Evolutionary conservation across 2,888 invertebrate species (phyloP), one percentile per base, ranked within the genome.

Genomic region (Hyalella azteca): DNA sequence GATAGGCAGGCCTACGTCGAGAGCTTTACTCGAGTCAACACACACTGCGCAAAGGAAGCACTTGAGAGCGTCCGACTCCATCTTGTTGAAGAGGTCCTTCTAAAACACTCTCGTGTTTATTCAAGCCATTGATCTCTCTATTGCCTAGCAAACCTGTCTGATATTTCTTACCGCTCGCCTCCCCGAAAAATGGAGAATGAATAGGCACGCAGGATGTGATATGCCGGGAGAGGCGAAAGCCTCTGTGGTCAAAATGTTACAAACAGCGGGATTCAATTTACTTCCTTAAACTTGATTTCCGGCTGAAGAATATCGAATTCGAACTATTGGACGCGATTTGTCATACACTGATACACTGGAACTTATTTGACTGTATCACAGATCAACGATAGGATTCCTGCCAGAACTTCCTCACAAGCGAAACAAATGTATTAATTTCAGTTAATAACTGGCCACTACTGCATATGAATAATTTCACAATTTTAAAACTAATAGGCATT

Each of bases 71-170:
- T 19, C 66, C 22, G 39, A 39, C 36, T 66, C 66, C 66, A 66
- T 66, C 66, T 66, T 36, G 66, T 66, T 66, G 36, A 36, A 66
- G 66, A 36, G 66, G 66, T 36, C 66, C 66, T 66, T 36, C 36
- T n/a, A 66, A 66, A 66, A 66, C 66, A 66, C 66, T 66, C 66
- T 36, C 36, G 7, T 66, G 66, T 66, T 66, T 66, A 66, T 66
- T 66, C 66, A 66, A 66, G 66, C 66, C 66, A 66, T 66, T 36
- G 66, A 66, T 66, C 66, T 36, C 32, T 54, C 54, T 29, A 54
- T 54, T 54, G 54, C 54, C 54, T 54, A 13, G 54, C 54, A 54
- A 54, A 54, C 54, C 54, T 54, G 26, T 29, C 54, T 54, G 26
- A 54, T 54, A 54, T 54, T 54, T 54, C 54, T 54, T 54, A 54